Conservation (phyloP, 1,140 invertebrate genomes). For the Tetragnatha versicolor region DNA sequence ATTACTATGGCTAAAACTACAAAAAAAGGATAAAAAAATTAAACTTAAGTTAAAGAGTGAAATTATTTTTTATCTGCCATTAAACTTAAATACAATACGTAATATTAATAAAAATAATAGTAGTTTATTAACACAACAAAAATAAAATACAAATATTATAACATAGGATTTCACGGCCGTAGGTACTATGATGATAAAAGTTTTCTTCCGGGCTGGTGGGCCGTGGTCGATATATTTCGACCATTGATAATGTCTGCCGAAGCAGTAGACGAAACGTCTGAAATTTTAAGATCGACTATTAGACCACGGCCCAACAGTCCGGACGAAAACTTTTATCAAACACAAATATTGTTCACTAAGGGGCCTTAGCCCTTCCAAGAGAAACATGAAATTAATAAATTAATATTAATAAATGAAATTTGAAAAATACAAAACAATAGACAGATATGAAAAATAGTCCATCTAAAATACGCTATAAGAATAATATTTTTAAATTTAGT, state of each 20-base stretch:
- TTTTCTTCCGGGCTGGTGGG: too few relatives aligned
- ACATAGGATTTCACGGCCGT: background rate
- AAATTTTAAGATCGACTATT: background rate
- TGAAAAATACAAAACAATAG: too few relatives aligned
- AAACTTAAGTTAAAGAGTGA: too few relatives aligned
- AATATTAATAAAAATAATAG: background rate
- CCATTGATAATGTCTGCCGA: background rate
- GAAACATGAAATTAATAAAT: too few relatives aligned
- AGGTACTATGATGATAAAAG: too few relatives aligned
- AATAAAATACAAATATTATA: background rate
- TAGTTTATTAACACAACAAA: background rate
- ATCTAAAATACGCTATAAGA: too few relatives aligned
- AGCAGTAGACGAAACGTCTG: background rate
- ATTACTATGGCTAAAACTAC: slow-evolving; percentile 72
- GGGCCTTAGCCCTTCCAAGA: background rate
- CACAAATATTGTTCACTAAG: too few relatives aligned
- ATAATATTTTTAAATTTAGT: too few relatives aligned
- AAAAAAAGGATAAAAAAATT: background rate
- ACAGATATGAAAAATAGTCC: too few relatives aligned
- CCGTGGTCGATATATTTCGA: background rate
- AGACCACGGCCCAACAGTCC: background rate
- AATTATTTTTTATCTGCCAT: too few relatives aligned
- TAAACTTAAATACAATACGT: too few relatives aligned
- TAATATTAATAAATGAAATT: too few relatives aligned
- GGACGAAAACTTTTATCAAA: background rate